Evolutionary conservation across 2,888 invertebrate genomes (phyloP).

Genomic region (Camptogramma bilineatum): DNA sequence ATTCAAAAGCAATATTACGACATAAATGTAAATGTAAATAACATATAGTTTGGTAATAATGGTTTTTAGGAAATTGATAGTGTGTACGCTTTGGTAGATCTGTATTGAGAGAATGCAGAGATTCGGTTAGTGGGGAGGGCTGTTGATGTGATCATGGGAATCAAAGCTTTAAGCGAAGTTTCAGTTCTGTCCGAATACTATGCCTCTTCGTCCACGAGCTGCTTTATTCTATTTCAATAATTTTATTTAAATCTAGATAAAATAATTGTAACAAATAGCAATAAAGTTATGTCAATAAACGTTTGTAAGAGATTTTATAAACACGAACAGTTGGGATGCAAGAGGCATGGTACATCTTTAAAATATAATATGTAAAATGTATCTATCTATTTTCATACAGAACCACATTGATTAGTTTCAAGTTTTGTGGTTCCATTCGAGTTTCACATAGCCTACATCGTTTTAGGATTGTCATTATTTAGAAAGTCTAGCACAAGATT

Average conservation of each 20-base stretch:
- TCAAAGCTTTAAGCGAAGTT: constrained; percentile 83
- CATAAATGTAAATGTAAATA: constrained; percentile 82
- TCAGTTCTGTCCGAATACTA: constrained; percentile 70
- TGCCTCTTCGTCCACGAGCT: constrained; percentile 59
- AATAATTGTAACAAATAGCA: constrained; percentile 41
- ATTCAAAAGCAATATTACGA: constrained; percentile 85
- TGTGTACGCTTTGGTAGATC: constrained; percentile 78
- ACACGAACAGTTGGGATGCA: constrained; percentile 42
- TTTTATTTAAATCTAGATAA: constrained; percentile 40
- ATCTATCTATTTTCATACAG: constrained; percentile 80
- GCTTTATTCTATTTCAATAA: constrained; percentile 30
- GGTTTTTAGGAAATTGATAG: constrained; percentile 84
- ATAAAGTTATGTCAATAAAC: constrained; percentile 42
- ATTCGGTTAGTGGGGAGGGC: constrained; percentile 65
- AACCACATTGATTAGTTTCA: constrained; percentile 67
- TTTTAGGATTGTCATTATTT: constrained; percentile 1
- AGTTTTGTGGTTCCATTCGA: constrained; percentile 51
- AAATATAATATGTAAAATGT: constrained; percentile 61
- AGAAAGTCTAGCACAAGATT: constrained; percentile 50
- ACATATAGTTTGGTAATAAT: constrained; percentile 83
- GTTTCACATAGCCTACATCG: constrained; percentile 7
- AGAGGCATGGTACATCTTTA: constrained; percentile 66
- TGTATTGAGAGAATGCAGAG: constrained; percentile 50
- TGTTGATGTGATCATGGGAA: constrained; percentile 80
- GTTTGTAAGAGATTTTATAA: constrained; percentile 44